Base-by-base conservation (phyloP, 2,113 vertebrate genomes). In the Centropus bengalensis region DNA sequence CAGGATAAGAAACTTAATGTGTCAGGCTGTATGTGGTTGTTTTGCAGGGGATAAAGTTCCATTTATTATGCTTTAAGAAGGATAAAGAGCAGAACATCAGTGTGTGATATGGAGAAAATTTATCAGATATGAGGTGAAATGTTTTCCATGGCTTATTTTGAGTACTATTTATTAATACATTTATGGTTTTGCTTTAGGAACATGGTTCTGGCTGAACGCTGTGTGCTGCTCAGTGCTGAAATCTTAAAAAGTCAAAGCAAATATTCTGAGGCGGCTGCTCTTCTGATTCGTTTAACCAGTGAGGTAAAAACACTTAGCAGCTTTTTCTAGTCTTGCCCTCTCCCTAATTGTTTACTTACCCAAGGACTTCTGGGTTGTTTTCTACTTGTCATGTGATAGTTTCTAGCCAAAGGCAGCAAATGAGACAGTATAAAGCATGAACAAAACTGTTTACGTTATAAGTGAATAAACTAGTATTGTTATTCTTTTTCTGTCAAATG, bases 241-340 rank as follows among this genome's bases (percentile, higher is more conserved):
- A 98, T 99, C 64, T 98, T 99, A 80, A 99, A 99, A 98, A 99
- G 99, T 97, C 99, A 99, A 96, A 97, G 96, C 83, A 99, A 99
- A 96, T 99, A 99, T 69, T 99, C 99, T 9, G 99, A 99, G 26
- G 99, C 99, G 80, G 99, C 99, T 59, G 97, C 99, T 85, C 99
- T 99, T 45, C 98, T 99, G 75, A 99, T 99, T 92, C 99, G 99
- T 95, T 98, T 99, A 98, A 99, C 99, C 70, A 99, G 99, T 81
- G 99, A 99, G 99, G 99, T 99, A 97, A 97, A 97, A 97, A 60
- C 54, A 44, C 45, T n/a, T 54, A 4, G 11, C 56, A 54, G 24
- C 38, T 88, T 85, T 76, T 86, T 83, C 45, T 10, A 6, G 12
- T 88, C 30, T 38, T 93, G 12, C 32, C 22, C 3, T 93, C 22